Conservation (phyloP, 2,113 vertebrate genomes). For the Grantiella picta region DNA sequence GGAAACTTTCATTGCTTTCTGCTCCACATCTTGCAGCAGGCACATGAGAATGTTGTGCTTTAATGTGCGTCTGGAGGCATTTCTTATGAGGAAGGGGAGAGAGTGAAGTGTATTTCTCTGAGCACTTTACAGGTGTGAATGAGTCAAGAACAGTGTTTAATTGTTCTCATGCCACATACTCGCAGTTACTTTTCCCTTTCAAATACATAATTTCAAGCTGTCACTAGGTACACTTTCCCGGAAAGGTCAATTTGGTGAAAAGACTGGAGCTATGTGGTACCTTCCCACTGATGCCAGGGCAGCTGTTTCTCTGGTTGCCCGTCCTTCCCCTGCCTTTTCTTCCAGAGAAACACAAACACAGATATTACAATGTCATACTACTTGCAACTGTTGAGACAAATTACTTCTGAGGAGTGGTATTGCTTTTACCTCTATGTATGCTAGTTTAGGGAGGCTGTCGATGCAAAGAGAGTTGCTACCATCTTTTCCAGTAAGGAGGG, state of each 20-base stretch:
- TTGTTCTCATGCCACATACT: background rate
- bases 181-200: background rate
- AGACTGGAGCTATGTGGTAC: background rate
- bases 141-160: conserved; percentile 1
- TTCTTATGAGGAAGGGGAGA: background rate
- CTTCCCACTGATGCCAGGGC: background rate
- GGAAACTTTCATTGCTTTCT: background rate
- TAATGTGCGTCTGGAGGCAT: background rate
- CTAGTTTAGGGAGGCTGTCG: background rate
- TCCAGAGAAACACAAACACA: background rate
- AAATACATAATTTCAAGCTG: background rate
- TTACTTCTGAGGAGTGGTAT: background rate
- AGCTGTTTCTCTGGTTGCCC: background rate
- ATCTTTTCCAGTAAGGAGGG: background rate
- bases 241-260: background rate
- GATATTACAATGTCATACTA: background rate
- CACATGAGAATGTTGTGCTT: background rate
- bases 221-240: background rate
- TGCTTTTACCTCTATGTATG: background rate
- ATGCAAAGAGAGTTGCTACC: background rate
- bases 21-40: background rate
- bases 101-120: background rate
- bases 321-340: background rate
- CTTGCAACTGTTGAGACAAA: background rate
- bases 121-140: background rate